Conservation (phyloP, 2,113 vertebrate genomes). For the Zosterops japonicus region DNA sequence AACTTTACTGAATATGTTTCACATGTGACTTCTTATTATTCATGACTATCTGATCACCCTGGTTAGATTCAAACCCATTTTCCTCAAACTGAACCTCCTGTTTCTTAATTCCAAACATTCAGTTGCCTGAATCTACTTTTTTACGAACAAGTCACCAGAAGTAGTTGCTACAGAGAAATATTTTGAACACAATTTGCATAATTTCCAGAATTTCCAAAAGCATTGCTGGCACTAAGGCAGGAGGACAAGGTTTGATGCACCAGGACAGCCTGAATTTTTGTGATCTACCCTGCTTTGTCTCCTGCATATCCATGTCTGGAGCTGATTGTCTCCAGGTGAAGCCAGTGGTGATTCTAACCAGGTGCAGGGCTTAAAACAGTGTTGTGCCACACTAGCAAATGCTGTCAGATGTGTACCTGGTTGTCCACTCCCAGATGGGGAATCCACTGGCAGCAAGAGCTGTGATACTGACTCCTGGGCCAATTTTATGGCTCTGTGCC, state of each 20-base stretch:
- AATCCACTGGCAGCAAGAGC: background rate
- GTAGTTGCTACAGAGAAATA: background rate
- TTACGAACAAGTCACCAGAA: background rate
- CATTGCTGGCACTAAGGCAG: background rate
- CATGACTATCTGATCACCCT: background rate
- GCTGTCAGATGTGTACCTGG: background rate
- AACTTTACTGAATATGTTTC: conserved; percentile 59
- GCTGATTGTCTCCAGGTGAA: background rate
- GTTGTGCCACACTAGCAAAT: background rate
- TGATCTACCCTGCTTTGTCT: background rate
- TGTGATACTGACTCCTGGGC: background rate
- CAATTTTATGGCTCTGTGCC: background rate
- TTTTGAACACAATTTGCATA: background rate
- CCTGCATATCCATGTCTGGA: background rate
- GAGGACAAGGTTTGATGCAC: background rate
- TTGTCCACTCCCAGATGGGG: background rate
- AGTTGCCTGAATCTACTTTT: background rate
- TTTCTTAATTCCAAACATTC: background rate
- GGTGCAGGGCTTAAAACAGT: background rate
- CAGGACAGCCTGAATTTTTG: background rate
- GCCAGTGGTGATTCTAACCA: background rate
- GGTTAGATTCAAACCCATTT: conserved; percentile 6
- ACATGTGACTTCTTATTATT: conserved; percentile 54
- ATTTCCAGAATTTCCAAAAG: background rate
- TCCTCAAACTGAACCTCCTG: background rate